Base-by-base conservation (phyloP, 2,888 invertebrate species). In the Anodontia alba region DNA sequence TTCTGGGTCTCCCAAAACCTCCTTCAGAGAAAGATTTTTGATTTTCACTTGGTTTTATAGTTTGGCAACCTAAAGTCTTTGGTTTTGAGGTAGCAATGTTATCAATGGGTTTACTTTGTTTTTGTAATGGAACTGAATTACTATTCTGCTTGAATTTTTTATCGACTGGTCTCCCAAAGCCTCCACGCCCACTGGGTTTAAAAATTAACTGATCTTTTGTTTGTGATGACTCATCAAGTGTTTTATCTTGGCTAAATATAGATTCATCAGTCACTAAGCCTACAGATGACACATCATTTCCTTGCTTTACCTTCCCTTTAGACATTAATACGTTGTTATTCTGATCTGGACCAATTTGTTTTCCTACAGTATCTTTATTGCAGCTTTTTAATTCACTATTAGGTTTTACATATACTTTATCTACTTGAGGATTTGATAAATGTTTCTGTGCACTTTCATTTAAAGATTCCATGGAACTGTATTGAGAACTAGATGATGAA, bases 391-490 rank as follows among this genome's bases (percentile, higher is more conserved):
- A 54, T 26, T 26, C 26, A 8, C 26, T 54, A 5, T 26, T n/a
- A 54, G 26, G 7, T 26, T 26, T 54, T 54, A 49, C 20, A 49
- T 20, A 15, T 3, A 20, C 10, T 17, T 20, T 49, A 20, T 49
- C 20, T 20, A 49, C 49, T 17, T 17, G 10, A 49, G 10, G 54
- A 26, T 5, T 54, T 54, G 3, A 33, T 10, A 12, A 33, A 3
- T 29, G 62, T 29, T 8, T 62, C 33, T 23, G 23, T 2, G 62
- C 20, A 33, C 20, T 62, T 15, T 62, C 46, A 31, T 62, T 33
- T 20, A 62, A 12, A 62, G 62, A 62, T 33, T 62, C 62, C 33
- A 62, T 8, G 17, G 62, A 62, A 33, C 62, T 62, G 33, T 62
- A 62, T 12, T n/a, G 33, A 33, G 62, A 62, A 17, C 62, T 62